Evolutionary conservation across 2,797 vertebrate species (phyloP).

Genomic region (Limnodromus scolopaceus): DNA sequence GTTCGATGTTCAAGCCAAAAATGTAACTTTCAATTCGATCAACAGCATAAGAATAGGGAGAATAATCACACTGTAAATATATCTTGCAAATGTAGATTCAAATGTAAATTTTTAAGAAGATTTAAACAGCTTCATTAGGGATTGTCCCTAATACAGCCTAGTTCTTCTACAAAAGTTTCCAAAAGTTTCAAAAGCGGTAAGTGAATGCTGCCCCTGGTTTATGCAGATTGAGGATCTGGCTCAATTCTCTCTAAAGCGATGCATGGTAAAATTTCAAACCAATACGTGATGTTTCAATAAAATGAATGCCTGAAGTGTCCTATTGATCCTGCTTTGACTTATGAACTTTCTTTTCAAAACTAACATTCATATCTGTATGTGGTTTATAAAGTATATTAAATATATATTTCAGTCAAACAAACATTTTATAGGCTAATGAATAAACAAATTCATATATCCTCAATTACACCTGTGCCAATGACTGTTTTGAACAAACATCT

Average conservation of each 20-base stretch:
- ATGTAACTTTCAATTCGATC: not conserved
- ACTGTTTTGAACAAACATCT: not conserved
- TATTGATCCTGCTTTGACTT: conserved; percentile 4
- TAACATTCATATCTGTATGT: not conserved
- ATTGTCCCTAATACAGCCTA: not conserved
- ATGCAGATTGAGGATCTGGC: not conserved
- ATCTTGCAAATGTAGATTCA: not conserved
- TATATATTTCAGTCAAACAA: conserved; percentile 6
- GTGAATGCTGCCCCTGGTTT: not conserved
- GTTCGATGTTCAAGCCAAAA: not conserved
- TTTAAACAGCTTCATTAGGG: not conserved
- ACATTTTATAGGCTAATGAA: conserved; percentile 17
- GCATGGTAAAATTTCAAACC: not conserved
- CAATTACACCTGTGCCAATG: conserved; percentile 14
- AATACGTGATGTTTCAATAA: conserved; percentile 23
- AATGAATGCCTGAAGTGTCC: conserved; percentile 18
- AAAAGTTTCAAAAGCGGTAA: not conserved
- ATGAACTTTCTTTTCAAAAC: conserved; percentile 28
- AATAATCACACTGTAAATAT: not conserved
- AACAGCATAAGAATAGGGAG: not conserved
- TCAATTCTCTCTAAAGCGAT: not conserved
- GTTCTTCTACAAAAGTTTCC: not conserved
- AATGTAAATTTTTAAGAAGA: not conserved
- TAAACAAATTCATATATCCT: not conserved
- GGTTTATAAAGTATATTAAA: not conserved